Evolutionary conservation across 2,113 vertebrate species (phyloP), one percentile per base, ranked within the genome.

Genomic region (Mesembrinibis cayennensis): DNA sequence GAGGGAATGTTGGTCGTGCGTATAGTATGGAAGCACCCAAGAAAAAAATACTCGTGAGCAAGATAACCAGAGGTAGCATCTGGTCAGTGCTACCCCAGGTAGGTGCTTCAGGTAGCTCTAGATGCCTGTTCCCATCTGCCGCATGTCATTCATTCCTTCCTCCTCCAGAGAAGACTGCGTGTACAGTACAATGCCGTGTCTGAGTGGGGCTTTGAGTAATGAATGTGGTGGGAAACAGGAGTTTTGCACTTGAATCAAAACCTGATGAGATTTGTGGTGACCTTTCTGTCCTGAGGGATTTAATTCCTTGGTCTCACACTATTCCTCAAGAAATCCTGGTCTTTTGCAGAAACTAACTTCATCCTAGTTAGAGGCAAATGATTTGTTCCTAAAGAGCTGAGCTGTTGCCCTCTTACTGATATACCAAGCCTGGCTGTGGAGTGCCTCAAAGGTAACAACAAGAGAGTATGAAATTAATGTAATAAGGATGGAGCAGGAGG

Each of bases 61-160:
- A 15, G 23, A 27, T 40, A 53, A 56, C 19, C 1, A 1, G 67
- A 86, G 16, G 29, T 56, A 47, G 8, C 21, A 32, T 16, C 40
- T 76, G 21, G 7, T 63, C 36, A 61, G 25, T 56, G 34, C n/a
- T 83, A 18, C n/a, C 8, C 34, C 21, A 34, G 13, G 8, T 7
- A 17, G 15, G 30, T 59, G 2, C 15, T 63, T 74, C 67, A 50
- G 19, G 38, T 23, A 50, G 29, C 8, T 56, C 1, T 27, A 25
- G 16, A 29, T 69, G 21, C 19, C 30, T 78, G 7, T 56, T 82
- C 44, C n/a, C 7, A 4, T 42, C 45, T 63, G 27, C 30, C 2
- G 1, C 1, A 0, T 47, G 25, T 9, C 5, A 9, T 66, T 78
- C 0, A 0, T 71, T 84, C 38, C 40, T 38, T 55, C 17, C 13